Percentiles rank a stretch among this genome's conserved stretches.
Conservation (phyloP, 2,888 invertebrate species). For the Periphyllus acericola region DNA sequence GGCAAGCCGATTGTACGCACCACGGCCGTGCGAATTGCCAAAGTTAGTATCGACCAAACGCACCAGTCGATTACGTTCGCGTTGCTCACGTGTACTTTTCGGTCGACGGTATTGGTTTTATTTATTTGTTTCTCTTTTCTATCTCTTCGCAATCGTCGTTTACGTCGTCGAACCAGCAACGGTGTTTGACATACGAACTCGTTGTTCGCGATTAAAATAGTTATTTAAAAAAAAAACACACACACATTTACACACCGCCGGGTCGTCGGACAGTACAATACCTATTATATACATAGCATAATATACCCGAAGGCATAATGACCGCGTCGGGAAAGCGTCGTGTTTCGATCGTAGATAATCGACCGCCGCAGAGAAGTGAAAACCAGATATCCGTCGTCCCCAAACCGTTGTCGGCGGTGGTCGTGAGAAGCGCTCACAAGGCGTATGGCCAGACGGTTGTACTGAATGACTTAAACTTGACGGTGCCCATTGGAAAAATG, state of each 20-base stretch:
- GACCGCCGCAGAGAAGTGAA: not conserved
- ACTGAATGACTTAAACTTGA: conserved; percentile 78
- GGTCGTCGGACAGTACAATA: no score
- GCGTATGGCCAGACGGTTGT: conserved; percentile 70
- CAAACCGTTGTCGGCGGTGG: conserved; percentile 60
- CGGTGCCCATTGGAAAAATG: conserved; percentile 80
- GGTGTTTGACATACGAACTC: not conserved
- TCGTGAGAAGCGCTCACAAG: conserved; percentile 64
- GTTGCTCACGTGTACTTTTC: not conserved
- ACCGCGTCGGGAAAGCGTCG: not conserved
- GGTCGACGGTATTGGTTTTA: no score
- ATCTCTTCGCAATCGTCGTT: not conserved
- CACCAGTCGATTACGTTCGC: conserved; percentile 5
- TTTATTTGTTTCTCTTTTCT: no score
- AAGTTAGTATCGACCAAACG: not conserved
- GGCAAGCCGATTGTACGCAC: not conserved
- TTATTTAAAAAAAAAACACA: no score
- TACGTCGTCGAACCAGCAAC: not conserved
- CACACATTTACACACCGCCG: no score
- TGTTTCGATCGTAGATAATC: not conserved
- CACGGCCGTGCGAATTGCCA: conserved; percentile 13
- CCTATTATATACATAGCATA: not conserved
- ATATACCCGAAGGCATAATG: not conserved
- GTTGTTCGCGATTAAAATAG: not conserved
- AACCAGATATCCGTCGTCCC: not conserved